Evolutionary conservation across 1,140 invertebrate genomes (phyloP).

Genomic region (Physella acuta): DNA sequence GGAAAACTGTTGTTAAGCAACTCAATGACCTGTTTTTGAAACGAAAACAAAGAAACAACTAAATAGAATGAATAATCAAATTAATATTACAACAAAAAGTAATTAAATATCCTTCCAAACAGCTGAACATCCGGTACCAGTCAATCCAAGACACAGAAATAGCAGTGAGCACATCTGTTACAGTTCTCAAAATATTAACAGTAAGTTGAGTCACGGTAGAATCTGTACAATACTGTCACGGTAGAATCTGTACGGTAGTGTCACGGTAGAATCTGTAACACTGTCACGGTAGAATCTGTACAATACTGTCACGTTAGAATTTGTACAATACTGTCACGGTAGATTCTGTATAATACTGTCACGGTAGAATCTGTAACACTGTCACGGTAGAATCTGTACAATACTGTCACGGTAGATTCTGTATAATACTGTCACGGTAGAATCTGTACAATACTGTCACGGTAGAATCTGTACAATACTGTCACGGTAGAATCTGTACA

Average conservation of each 20-base stretch:
- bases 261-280: not conserved
- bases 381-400: not conserved
- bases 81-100: not conserved
- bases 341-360: no score
- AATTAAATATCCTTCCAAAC: not conserved
- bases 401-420: not conserved
- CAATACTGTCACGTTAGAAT: not conserved
- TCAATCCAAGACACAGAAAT: conserved; percentile 8
- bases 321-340: not conserved
- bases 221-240: not conserved
- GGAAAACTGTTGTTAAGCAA: not conserved
- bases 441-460: not conserved
- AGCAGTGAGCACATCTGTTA: not conserved
- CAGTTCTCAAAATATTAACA: not conserved
- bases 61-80: not conserved
- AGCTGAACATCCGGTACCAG: conserved; percentile 6
- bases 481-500: no score
- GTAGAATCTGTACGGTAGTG: not conserved
- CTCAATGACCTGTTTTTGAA: not conserved
- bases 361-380: not conserved
- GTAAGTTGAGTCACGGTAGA: not conserved
- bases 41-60: not conserved
- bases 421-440: not conserved
- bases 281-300: not conserved
- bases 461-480: not conserved